Evolutionary conservation across 2,888 invertebrate species (phyloP).

Genomic region (Ennomos fuscantarius): DNA sequence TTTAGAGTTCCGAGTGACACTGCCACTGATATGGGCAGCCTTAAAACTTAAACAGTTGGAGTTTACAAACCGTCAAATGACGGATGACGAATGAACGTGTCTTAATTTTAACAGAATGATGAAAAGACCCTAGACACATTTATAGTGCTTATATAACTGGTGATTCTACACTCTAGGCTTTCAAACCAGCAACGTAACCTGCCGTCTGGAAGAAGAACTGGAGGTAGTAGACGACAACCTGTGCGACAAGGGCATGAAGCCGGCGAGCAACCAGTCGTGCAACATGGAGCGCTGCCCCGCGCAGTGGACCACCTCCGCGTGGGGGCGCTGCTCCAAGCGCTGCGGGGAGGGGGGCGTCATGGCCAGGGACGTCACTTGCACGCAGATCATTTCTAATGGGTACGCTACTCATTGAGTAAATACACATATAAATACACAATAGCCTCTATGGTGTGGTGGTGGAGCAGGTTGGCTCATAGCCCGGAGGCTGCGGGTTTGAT

Average conservation of each 20-base stretch:
- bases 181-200: conserved; percentile 91
- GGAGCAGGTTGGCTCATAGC: too few species aligned
- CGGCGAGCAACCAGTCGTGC: conserved; percentile 89
- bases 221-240: conserved; percentile 90
- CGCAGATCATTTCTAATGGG: conserved; percentile 91
- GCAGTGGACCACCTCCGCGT: conserved; percentile 91
- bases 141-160: too few species aligned
- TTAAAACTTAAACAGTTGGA: too few species aligned
- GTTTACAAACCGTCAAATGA: too few species aligned
- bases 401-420: conserved; percentile 54
- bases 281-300: conserved; percentile 91
- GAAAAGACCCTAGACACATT: too few species aligned
- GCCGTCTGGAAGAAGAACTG: conserved; percentile 90
- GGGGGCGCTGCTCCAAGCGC: conserved; percentile 92
- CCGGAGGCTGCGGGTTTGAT: too few species aligned
- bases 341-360: conserved; percentile 92
- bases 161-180: conserved; percentile 77
- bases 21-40: too few species aligned
- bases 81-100: too few species aligned
- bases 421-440: too few species aligned
- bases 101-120: too few species aligned
- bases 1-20: too few species aligned
- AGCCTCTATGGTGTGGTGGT: too few species aligned
- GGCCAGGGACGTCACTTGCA: conserved; percentile 90
- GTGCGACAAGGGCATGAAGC: conserved; percentile 92